These are phyloP conservation scores for Tragelaphus scriptus DNA, from an alignment of 2,113 vertebrate species.

Conservation along the genomic window DNA sequence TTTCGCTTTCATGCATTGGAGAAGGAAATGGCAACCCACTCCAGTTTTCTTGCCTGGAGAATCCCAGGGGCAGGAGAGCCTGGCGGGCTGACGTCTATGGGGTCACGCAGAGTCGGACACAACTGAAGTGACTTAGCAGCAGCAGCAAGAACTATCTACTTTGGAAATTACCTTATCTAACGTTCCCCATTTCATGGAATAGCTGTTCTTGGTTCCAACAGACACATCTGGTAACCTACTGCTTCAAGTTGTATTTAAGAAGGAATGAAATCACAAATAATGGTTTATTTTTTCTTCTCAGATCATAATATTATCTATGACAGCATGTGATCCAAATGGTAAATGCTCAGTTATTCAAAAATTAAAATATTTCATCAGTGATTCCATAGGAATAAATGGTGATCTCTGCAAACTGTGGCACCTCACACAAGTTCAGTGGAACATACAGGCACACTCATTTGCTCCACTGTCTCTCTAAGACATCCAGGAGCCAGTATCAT, in stretches of 20 bases:
- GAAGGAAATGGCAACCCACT: too few relatives aligned
- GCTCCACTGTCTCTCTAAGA: background rate
- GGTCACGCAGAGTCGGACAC: too few relatives aligned
- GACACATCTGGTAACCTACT: background rate
- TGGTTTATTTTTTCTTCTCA: background rate
- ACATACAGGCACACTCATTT: rapidly evolving
- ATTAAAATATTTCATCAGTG: background rate
- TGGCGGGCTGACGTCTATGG: too few relatives aligned
- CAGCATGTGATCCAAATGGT: background rate
- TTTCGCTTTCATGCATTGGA: too few relatives aligned
- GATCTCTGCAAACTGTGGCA: background rate
- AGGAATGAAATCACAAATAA: background rate
- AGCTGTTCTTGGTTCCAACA: background rate
- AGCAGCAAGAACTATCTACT: background rate
- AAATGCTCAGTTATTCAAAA: background rate
- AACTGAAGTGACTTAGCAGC: too few relatives aligned
- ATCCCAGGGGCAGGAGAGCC: too few relatives aligned
- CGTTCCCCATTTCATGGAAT: background rate
- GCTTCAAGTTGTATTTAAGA: background rate
- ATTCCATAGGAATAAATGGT: background rate
- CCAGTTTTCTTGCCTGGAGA: too few relatives aligned
- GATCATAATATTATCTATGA: background rate
- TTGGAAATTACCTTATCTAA: background rate
- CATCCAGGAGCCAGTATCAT: background rate
- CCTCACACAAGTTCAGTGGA: background rate